Evolutionary conservation across 1,140 invertebrate species (phyloP), one percentile per base, ranked within the genome.

Genomic region (Euura lappo): DNA sequence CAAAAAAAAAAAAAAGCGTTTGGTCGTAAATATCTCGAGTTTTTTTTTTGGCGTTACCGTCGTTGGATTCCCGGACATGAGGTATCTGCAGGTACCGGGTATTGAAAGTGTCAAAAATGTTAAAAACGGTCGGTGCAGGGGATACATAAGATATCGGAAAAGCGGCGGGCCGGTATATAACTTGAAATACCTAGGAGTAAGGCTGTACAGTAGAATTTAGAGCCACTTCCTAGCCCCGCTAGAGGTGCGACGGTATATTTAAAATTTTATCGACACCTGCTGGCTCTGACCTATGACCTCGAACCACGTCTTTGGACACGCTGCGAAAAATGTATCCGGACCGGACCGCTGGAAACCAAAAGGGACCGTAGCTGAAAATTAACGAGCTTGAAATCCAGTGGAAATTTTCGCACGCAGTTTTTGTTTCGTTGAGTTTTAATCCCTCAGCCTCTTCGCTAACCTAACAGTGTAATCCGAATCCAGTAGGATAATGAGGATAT

Each of bases 171-270:
- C 69, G 45, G 67, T 76, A 76, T 74, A 79, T 81, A 79, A 81
- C 80, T 81, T 78, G 81, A 79, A 81, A 81, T 81, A 83, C 77
- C 79, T 79, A 76, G 77, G 72, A 68, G 74, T 8, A 60, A 6
- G 74, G 65, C 77, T 60, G 70, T 76, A 72, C 79, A 82, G 79
- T 77, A 78, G 81, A 83, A 83, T 83, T 83, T 83, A 80, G 79
- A 81, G 79, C 75, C 79, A 81, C 79, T 81, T 81, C 74, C 69
- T 45, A 46, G 65, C 70, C 65, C 70, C 77, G 70, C 28, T 28
- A 28, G 66, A 75, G 73, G 77, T 79, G 78, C 79, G 78, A 75
- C 65, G 75, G 75, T 81, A 83, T 80, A 83, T 82, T 82, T 80
- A 72, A 77, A 76, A 81, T 81, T 81, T 81, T 81, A 81, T 81